Base-by-base conservation (phyloP, 2,797 vertebrate genomes). In the Anguilla marmorata region DNA sequence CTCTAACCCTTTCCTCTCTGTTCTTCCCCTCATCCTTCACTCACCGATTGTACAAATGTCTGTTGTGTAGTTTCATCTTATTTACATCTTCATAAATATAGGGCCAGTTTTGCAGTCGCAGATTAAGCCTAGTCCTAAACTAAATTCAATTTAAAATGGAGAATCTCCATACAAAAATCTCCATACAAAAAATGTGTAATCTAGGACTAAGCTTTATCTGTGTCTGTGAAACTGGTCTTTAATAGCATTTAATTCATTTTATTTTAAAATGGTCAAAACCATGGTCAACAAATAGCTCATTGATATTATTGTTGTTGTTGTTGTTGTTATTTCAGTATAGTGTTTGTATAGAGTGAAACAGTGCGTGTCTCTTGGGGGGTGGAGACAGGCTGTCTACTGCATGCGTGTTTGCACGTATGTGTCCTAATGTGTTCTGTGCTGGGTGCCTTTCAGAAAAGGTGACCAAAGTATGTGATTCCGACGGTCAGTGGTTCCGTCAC, bases 401-500 rank as follows among this genome's bases (percentile, higher is more conserved):
- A 2, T 21, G 16, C 33, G 37, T 87, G 56, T 60, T 1, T 69
- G 41, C 12, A 6, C 33, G 30, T 41, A 16, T 41, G 33, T 37
- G 37, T 16, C 16, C 37, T 79, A 19, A 37, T 14, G 16, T 41
- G 33, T 19, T 16, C 14, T 24, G 7, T 85, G 24, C 27, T 60
- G 27, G 2, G 12, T 27, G 90, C 66, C 88, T 88, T 45, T 74
- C 92, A 97, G 96, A 97, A 90, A 95, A 95, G 88, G 96, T 95
- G 3, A 96, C 94, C 86, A 97, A 97, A 93, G 95, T 96, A 88
- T 97, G 96, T 88, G 93, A 96, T 86, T 74, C 93, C 45, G 93
- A 95, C 6, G 95, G 96, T 19, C 94, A 95, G 89, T 97, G 96
- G 96, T 97, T 96, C 89, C 94, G 93, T 87, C 96, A 97, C 86